A percentile compares a stretch with the other conserved stretches of the same genome.
These are phyloP conservation scores for Prunella himalayana DNA, from an alignment of 2,113 vertebrate genomes.

Conservation along the genomic window DNA sequence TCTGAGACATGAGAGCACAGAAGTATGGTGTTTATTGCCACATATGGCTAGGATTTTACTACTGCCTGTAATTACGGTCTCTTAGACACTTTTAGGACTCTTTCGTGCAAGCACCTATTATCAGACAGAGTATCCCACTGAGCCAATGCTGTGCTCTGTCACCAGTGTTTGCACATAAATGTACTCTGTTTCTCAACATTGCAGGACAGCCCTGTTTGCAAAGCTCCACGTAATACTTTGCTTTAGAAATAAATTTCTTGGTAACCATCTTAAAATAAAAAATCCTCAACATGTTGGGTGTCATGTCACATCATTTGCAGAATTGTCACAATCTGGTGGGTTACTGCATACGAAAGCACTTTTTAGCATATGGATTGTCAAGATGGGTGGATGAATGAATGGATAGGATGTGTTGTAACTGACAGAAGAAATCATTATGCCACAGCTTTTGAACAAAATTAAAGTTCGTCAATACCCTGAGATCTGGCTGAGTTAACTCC, in stretches of 20 bases:
- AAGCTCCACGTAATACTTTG: neutral
- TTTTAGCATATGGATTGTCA: constrained; percentile 57
- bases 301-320: constrained; percentile 51
- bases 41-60: constrained; percentile 48
- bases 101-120: neutral
- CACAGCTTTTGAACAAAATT: constrained; percentile 48
- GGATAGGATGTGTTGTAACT: constrained; percentile 37
- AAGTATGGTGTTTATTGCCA: constrained; percentile 55
- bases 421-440: constrained; percentile 49
- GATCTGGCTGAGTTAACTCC: neutral
- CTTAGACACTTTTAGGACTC: constrained; percentile 13
- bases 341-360: constrained; percentile 31
- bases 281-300: constrained; percentile 47
- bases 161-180: neutral
- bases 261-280: constrained; percentile 50
- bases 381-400: constrained; percentile 53
- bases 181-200: neutral
- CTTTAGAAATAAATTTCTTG: constrained; percentile 36
- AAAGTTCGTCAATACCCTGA: constrained; percentile 31
- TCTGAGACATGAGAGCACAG: constrained; percentile 26
- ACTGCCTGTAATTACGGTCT: constrained; percentile 28
- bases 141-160: neutral
- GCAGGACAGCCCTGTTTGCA: constrained; percentile 13
- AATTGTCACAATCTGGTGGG: constrained; percentile 60
- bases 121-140: neutral